Base-by-base conservation (phyloP, 2,797 vertebrate genomes). In the Dromococcyx pavoninus region DNA sequence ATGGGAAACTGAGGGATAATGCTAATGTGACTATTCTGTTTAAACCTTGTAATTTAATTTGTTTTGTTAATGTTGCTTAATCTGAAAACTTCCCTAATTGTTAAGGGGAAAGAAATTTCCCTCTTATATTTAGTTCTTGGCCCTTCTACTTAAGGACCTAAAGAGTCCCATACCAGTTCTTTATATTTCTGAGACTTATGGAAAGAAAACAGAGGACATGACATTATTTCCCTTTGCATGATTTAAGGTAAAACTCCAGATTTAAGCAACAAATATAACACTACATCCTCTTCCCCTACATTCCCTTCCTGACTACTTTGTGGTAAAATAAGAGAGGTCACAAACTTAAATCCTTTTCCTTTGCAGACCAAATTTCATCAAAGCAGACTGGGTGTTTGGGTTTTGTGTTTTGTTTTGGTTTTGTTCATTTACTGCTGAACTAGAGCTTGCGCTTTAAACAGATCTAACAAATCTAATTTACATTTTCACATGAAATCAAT, bases 341-440 rank as follows among this genome's bases (percentile, higher is more conserved):
- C 17, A 72, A 58, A 48, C 11, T 25, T 32, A 67, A 5, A 53
- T 25, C 35, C 1, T 44, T 78, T 89, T 78, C 17, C 22, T 85
- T 54, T 88, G 30, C 28, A 82, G 11, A 33, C 50, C 21, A 76
- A 12, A 19, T 71, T 73, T 60, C 17, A 39, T 79, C 32, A 56
- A 13, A 86, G 9, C 12, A 46, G n/a, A 11, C 5, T 43, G 13
- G 11, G 22, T 0, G 44, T 75, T 56, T 60, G 24, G 8, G 1
- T 19, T 37, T 2, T 23, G 37, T 2, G 25, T 51, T 51, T 51
- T n/a, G n/a, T n/a, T 2, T 37, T 2, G 27, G 25, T 48, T 56
- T 62, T 72, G n/a, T n/a, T 33, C 0, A 1, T 32, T 32, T 65
- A 10, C 8, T 51, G 21, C 5, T 88, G 30, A 80, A 60, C 10